A percentile compares a stretch with the other conserved stretches of the same genome.
Evolutionary conservation across 53 echinoderm and acorn worm species (phyloP).

Genomic region (Glandiceps talaboti): DNA sequence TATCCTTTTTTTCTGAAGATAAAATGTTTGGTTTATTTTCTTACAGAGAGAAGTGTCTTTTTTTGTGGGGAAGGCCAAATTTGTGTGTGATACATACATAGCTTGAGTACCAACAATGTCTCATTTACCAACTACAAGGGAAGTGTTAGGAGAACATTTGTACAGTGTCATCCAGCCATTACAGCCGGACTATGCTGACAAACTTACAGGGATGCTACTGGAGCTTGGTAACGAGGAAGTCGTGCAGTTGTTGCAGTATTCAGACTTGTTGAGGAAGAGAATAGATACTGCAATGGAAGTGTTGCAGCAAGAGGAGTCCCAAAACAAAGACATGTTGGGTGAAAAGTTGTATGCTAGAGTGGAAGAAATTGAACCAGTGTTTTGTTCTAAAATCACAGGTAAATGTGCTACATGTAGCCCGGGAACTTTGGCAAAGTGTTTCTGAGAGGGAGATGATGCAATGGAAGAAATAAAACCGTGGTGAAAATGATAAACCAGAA

Average conservation of each 20-base stretch:
- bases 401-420: no score
- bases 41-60: no score
- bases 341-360: conserved; percentile 30
- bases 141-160: conserved; percentile 78
- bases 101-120: neutral
- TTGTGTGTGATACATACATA: no score
- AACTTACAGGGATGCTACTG: conserved; percentile 79
- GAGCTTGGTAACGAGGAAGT: conserved; percentile 85
- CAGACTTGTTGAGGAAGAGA: conserved; percentile 25
- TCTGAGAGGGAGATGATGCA: no score
- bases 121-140: conserved; percentile 31
- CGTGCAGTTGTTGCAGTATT: conserved; percentile 64
- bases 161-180: conserved; percentile 42
- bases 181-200: conserved; percentile 40
- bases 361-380: conserved; percentile 25
- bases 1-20: no score
- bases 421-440: no score
- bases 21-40: no score
- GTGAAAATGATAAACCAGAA: no score
- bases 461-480: no score
- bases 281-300: conserved; percentile 54
- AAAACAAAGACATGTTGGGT: conserved; percentile 26
- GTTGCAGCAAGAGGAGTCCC: conserved; percentile 20
- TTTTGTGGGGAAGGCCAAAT: no score
- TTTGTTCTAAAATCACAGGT: conserved; percentile 67